Percentiles rank a stretch among this genome's conserved stretches.
Evolutionary conservation across 2,113 vertebrate genomes (phyloP).

Genomic region (Sorex fumeus): DNA sequence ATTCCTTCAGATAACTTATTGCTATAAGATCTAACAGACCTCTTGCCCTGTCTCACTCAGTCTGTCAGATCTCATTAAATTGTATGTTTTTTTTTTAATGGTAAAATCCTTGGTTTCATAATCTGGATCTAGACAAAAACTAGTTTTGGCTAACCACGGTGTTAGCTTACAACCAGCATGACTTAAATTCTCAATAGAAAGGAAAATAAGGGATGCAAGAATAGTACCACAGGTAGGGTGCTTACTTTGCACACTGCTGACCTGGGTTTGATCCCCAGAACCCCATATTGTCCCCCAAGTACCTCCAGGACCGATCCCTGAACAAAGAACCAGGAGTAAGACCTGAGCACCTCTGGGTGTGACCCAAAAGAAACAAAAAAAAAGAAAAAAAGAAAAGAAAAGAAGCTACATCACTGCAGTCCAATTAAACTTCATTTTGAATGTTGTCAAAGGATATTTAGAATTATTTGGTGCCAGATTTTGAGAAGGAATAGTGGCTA

Average conservation of each 20-base stretch:
- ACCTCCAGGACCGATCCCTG: no score
- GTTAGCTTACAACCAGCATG: not conserved
- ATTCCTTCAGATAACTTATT: not conserved
- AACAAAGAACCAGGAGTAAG: no score
- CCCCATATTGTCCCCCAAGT: no score
- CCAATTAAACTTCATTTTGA: constrained; percentile 16
- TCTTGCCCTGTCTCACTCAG: not conserved
- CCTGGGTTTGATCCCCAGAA: no score
- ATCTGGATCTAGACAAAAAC: not conserved
- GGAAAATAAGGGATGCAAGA: no score
- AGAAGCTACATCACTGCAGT: not conserved
- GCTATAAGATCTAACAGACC: not conserved
- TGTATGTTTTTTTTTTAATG: not conserved
- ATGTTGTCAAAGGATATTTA: constrained; percentile 51
- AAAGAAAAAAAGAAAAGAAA: not conserved
- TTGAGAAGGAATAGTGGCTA: constrained; percentile 41
- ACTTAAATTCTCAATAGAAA: no score
- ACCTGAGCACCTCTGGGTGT: no score
- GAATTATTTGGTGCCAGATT: constrained; percentile 28
- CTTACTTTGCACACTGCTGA: no score
- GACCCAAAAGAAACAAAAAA: no score
- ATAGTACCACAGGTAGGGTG: no score
- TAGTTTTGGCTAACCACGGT: not conserved
- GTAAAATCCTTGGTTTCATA: not conserved
- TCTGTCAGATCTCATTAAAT: not conserved